Base-by-base conservation (phyloP, 2,797 vertebrate species). In the Pangasius djambal region DNA sequence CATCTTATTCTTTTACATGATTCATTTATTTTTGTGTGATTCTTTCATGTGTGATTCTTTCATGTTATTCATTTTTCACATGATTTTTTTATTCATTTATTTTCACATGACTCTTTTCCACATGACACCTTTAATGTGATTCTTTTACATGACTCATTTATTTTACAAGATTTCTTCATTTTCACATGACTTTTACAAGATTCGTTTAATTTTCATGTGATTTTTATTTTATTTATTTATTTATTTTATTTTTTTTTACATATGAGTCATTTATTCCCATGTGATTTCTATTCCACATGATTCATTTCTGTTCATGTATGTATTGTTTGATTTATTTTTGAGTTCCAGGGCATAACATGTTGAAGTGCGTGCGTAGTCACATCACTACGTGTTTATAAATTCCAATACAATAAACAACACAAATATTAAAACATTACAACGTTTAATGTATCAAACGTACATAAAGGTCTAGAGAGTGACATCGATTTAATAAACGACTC, bases 401-500 rank as follows among this genome's bases (percentile, higher is more conserved):
- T 81, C 2, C 18, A 22, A 37, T 59, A 37, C 52, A 6, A 10
- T 81, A 81, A 57, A 81, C 55, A 25, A 12, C 55, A 25, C 20
- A 9, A 44, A 83, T 65, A 65, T 67, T 16, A 15, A 84, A 67
- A 20, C 40, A 31, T 50, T 31, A 83, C 57, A 8, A 7, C 0
- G 37, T 16, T 82, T 82, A 82, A 82, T 52, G 75, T 8, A 20
- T 20, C 2, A 10, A 6, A 34, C 0, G 34, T 28, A 61, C 12
- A 5, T 8, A 40, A 83, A 63, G 79, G 79, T 83, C 57, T 28
- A 34, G 12, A 40, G 34, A 4, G 20, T 12, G 7, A 69, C n/a
- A 86, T 85, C 61, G 61, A 79, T 81, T 70, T 52, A 31, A 75
- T 31, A 44, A 86, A 83, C 15, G 34, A 69, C 52, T 10, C 70